Base-by-base conservation (phyloP, 2,888 invertebrate species). In the Malthinus seriepunctatus region DNA sequence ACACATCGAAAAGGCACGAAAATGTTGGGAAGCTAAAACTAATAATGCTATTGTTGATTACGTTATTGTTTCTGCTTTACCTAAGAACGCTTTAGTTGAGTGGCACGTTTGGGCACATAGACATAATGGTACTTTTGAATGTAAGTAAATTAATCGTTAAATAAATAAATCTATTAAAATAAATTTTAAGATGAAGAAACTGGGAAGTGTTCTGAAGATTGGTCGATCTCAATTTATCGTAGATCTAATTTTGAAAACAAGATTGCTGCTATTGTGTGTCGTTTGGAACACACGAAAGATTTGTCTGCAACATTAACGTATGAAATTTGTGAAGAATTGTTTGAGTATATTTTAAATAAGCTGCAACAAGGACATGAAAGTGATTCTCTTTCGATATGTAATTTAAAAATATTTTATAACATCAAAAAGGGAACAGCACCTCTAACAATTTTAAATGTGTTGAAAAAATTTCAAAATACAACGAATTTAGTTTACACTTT, bases 81-180 rank as follows among this genome's bases (percentile, higher is more conserved):
- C 96, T 1, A 84, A 89, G 46, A 84, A 80, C 64, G 95, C 94
- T 14, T 81, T 87, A 50, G 88, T 96, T 14, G 95, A 96, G 80
- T 96, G 95, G 95, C 93, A 94, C 76, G 92, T 95, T 60, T 93
- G 93, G 92, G 92, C 92, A 38, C 93, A 93, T 77, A 85, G 88
- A 56, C 90, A 92, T 79, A 94, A 93, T 79, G 88, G 89, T 78
- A 85, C 90, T 64, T 93, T 93, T 75, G 92, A 93, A 78, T 93
- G 92, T 93, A 80, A 84, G 85, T 78, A n/a, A 32, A 32, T 6
- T n/a, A n/a, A 23, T 7, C 9, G 14, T 15, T 44, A 44, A 44
- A 6, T 15, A 11, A 14, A 8, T 23, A 8, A 23, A 0, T 37
- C 5, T 35, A n/a, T n/a, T 31, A 14, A 3, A 1, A 10, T 1